These are phyloP conservation scores for Dinoponera quadriceps DNA, from an alignment of 1,140 invertebrate genomes.

Conservation along the genomic window DNA sequence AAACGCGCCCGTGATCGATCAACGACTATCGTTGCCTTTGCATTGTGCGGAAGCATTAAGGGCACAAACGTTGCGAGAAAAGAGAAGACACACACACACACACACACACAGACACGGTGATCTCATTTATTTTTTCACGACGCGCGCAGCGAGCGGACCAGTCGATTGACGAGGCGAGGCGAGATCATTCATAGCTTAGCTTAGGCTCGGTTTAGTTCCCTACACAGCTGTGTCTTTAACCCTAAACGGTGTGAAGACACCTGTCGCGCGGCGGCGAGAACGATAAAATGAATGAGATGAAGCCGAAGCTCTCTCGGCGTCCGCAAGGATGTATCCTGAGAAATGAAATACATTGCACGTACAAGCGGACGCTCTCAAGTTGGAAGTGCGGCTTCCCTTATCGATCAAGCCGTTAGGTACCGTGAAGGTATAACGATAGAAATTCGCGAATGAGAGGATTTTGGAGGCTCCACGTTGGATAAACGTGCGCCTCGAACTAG, in stretches of 20 bases:
- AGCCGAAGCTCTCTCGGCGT: not conserved
- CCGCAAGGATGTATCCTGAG: not conserved
- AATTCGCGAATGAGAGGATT: constrained; percentile 1
- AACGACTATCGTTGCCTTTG: constrained; percentile 73
- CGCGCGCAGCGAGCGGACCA: constrained; percentile 26
- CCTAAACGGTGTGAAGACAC: constrained; percentile 21
- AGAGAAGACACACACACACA: constrained; percentile 35
- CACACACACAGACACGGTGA: constrained; percentile 61
- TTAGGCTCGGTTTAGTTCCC: constrained; percentile 33
- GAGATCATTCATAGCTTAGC: constrained; percentile 25
- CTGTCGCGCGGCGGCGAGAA: not conserved
- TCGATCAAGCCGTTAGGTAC: constrained; percentile 5
- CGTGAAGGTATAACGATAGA: not conserved
- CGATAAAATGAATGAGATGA: not conserved
- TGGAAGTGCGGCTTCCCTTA: not conserved
- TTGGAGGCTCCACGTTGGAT: not conserved
- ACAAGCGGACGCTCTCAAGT: not conserved
- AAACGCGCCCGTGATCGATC: constrained; percentile 59
- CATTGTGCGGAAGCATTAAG: constrained; percentile 38
- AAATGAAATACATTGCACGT: constrained; percentile 1
- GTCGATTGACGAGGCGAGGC: not conserved
- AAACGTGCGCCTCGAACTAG: too few species aligned
- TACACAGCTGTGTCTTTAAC: constrained; percentile 31
- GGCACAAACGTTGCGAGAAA: not conserved
- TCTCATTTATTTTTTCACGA: constrained; percentile 73